Base-by-base conservation (phyloP, 2,888 invertebrate genomes). In the Morpho achilles region DNA sequence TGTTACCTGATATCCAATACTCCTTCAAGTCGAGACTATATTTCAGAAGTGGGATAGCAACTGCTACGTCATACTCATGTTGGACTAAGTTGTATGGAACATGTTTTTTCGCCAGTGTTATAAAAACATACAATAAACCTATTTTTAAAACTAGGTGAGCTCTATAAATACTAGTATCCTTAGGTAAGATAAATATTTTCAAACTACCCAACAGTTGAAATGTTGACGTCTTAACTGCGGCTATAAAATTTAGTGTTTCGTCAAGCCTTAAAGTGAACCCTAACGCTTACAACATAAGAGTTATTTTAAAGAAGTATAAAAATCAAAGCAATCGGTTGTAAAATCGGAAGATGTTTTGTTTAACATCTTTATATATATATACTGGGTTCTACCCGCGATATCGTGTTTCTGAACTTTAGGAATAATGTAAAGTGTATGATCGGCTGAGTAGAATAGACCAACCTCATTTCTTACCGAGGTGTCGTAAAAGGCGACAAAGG, bases 341-440 rank as follows among this genome's bases (percentile, higher is more conserved):
- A 60, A 61, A 53, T 52, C 39, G 32, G 51, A 40, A 59, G 55
- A 56, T 56, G 63, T 62, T 32, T 62, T 62, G 59, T 60, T 52
- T 51, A 56, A 62, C 54, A 59, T 32, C 32, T 32, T 32, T 2
- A 32, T 32, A 32, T 32, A 3, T 32, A 32, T 32, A 32, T 32
- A 32, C 32, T 32, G 32, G 32, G 0, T 32, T 32, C 32, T 32
- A 32, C 32, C 3, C 32, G 32, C 5, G 32, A 32, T 32, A 32
- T 32, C 32, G 32, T 32, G 0, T 32, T 32, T 32, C 32, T 32
- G 32, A 32, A 32, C 32, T 32, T 32, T 32, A 32, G 32, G 32
- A 32, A 32, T 5, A 32, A 32, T 32, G 5, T 32, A 32, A 32
- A 32, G 32, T 32, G 3, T 32, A 3, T 32, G 16, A 1, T 16